Evolutionary conservation across 1,140 invertebrate genomes (phyloP).

Genomic region (Drosophila nigromelanica): DNA sequence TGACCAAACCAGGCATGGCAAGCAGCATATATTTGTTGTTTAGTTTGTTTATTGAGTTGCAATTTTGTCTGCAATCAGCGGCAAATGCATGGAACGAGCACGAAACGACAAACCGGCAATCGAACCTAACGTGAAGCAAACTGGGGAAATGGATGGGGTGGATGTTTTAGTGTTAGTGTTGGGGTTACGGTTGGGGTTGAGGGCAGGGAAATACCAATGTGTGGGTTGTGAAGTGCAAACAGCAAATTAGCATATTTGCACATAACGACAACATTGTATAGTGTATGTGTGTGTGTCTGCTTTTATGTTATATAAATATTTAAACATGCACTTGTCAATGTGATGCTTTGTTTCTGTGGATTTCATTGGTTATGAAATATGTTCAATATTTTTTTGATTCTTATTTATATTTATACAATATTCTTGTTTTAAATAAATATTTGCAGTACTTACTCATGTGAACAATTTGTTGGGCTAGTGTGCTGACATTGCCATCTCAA

Average conservation of each 20-base stretch:
- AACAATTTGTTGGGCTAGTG: not conserved
- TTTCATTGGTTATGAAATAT: slow-evolving; percentile 39
- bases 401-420: slow-evolving; percentile 16
- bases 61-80: slow-evolving; percentile 77
- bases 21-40: slow-evolving; percentile 62
- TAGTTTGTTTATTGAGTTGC: slow-evolving; percentile 77
- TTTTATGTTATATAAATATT: slow-evolving; percentile 69
- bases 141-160: not conserved
- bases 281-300: slow-evolving; percentile 12
- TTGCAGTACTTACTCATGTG: slow-evolving; percentile 17
- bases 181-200: not conserved
- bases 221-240: slow-evolving; percentile 57
- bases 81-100: slow-evolving; percentile 26
- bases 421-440: slow-evolving; percentile 40
- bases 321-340: slow-evolving; percentile 62
- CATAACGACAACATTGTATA: slow-evolving; percentile 66
- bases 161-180: not conserved
- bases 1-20: slow-evolving; percentile 6
- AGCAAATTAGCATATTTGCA: slow-evolving; percentile 76
- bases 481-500: slow-evolving; percentile 11
- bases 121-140: slow-evolving; percentile 35
- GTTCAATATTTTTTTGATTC: slow-evolving; percentile 25
- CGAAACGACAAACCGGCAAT: slow-evolving; percentile 40
- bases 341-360: slow-evolving; percentile 9
- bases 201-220: slow-evolving; percentile 1